Conservation (phyloP, 2,797 vertebrate genomes). For the Enteromius paludinosus region DNA sequence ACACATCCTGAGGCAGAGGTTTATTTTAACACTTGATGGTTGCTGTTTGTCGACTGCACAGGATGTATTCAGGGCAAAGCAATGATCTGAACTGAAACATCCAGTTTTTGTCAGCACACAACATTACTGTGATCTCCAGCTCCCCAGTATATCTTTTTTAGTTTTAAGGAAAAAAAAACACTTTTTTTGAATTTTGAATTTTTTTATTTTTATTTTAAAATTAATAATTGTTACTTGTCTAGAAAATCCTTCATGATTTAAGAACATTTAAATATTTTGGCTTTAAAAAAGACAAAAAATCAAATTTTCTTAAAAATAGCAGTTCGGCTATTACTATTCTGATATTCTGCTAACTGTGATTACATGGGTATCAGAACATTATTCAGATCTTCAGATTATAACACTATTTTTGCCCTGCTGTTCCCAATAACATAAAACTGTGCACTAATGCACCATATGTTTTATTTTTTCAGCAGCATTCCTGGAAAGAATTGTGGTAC, state of each 20-base stretch:
- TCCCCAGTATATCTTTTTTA: not conserved
- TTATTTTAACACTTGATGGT: slow-evolving; percentile 5
- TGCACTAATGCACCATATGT: slow-evolving; percentile 10
- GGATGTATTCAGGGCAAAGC: slow-evolving; percentile 2
- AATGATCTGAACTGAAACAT: slow-evolving; percentile 14
- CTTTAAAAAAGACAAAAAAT: too few relatives aligned
- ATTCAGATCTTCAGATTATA: not conserved
- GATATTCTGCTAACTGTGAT: not conserved
- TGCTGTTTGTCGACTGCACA: not conserved
- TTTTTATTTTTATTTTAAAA: too few relatives aligned
- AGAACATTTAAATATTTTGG: too few relatives aligned
- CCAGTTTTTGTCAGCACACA: not conserved
- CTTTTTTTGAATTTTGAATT: too few relatives aligned
- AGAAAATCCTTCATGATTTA: too few relatives aligned
- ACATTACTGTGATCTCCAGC: not conserved
- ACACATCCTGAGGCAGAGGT: slow-evolving; percentile 9
- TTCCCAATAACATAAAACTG: slow-evolving; percentile 1
- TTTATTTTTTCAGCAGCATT: slow-evolving; percentile 82
- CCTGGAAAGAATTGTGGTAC: slow-evolving; percentile 92
- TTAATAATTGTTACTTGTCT: too few relatives aligned
- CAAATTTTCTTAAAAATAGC: too few relatives aligned
- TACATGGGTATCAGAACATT: not conserved
- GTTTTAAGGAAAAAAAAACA: too few relatives aligned
- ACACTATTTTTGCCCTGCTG: slow-evolving; percentile 3
- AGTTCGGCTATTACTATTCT: not conserved